Percentiles rank a stretch among this genome's conserved stretches.
Evolutionary conservation across 53 echinoderm and acorn worm genomes (phyloP).

Genomic region (Echinometra lucunter): DNA sequence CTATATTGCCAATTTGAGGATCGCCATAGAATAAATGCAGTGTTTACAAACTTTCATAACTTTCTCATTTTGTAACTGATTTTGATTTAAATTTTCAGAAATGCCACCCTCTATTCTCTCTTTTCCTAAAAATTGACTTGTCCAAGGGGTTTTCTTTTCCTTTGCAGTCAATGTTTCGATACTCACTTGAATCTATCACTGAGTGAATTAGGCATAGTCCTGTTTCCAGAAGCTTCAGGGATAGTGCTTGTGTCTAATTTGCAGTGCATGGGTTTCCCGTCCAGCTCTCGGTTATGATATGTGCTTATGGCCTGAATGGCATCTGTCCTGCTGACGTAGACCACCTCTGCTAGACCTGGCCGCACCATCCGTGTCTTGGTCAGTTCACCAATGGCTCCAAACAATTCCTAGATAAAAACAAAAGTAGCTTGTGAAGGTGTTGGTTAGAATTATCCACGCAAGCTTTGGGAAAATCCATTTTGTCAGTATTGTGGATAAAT

Average conservation of each 20-base stretch:
- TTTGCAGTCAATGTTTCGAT: background rate
- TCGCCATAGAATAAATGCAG: too few species aligned
- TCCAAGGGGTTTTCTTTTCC: too few species aligned
- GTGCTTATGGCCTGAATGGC: conserved; percentile 92
- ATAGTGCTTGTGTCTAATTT: conserved; percentile 89
- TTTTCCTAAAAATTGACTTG: too few species aligned
- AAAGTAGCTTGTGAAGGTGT: too few species aligned
- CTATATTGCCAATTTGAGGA: too few species aligned
- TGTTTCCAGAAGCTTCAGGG: conserved; percentile 70
- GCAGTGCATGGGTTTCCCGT: conserved; percentile 97
- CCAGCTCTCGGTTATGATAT: conserved; percentile 95
- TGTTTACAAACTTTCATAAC: too few species aligned
- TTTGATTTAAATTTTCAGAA: too few species aligned
- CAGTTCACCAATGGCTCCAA: conserved; percentile 87
- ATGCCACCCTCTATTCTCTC: too few species aligned
- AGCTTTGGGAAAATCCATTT: too few species aligned
- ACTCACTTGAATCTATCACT: conserved; percentile 98
- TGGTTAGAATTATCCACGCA: too few species aligned
- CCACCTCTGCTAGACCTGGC: conserved; percentile 90
- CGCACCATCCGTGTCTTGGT: conserved; percentile 83
- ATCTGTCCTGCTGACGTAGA: conserved; percentile 83
- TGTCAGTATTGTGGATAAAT: background rate
- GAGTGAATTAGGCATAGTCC: conserved; percentile 78
- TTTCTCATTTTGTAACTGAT: too few species aligned
- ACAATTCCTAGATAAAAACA: conserved; percentile 80